phyloP scores from a whole-genome alignment of 2,888 invertebrate species.

The Tromatobia lineatoria region DNA sequence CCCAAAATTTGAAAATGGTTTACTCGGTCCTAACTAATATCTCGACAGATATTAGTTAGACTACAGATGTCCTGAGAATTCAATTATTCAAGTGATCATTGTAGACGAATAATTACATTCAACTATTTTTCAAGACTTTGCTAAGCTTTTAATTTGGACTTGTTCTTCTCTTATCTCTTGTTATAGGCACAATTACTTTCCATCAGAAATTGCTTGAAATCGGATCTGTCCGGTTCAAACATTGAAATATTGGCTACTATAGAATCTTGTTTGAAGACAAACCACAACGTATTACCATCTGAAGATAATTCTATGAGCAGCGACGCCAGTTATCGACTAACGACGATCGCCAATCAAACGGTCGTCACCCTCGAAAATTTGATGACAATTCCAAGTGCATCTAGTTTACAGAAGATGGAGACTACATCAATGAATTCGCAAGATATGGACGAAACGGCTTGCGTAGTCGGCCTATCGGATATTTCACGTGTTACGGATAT shows the following conservation, averaged over 20 bases:
- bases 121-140: conserved; percentile 19
- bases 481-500: not conserved
- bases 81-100: no score
- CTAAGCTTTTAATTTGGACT: not conserved
- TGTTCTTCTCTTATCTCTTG: not conserved
- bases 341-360: conserved; percentile 64
- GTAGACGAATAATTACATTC: no score
- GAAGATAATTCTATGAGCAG: not conserved
- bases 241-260: conserved; percentile 61
- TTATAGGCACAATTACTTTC: conserved; percentile 70
- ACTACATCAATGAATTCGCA: not conserved
- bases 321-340: conserved; percentile 42
- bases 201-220: conserved; percentile 67
- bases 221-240: conserved; percentile 57
- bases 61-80: no score
- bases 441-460: conserved; percentile 15
- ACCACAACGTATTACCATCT: conserved; percentile 44
- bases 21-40: no score
- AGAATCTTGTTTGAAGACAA: conserved; percentile 45
- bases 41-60: no score
- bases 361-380: conserved; percentile 62
- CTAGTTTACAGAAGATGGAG: not conserved
- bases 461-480: not conserved
- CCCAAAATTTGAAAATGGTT: no score
- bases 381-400: conserved; percentile 61